Base-by-base conservation (phyloP, 2,888 invertebrate genomes). In the Zhuqinia jingwanae region DNA sequence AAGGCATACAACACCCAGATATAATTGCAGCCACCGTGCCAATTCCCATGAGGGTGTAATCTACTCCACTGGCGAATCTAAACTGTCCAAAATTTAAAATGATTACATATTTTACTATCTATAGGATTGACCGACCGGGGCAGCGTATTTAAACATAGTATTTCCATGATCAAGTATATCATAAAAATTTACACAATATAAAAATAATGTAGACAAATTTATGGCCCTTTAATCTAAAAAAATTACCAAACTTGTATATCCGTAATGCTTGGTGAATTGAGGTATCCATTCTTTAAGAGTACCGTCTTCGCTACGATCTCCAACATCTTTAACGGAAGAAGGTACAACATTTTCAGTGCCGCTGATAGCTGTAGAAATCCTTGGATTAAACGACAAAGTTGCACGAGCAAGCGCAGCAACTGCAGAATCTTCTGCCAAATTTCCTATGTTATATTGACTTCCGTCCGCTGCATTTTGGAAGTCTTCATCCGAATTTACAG, bases 1-100 rank as follows among this genome's bases (percentile, higher is more conserved):
- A 92, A 0, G 96, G 96, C 91, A 95, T 94, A 89, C 94, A 94
- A 5, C 94, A 91, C 0, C 96, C 96, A 0, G 95, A 94, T 25
- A 93, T 92, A 1, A 95, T 90, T 0, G 95, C 94, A 90, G 95
- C 92, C 27, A 95, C 70, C 73, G 95, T 89, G 30, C 94, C 95
- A 11, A 95, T 83, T 11, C 92, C 87, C 90, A 96, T 94, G 87
- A 94, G 93, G 0, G 93, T 86, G 91, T 93, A 94, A 91, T 96
- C 96, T 82, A 90, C 92, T 13, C 83, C 91, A 0, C 94, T 94
- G 15, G 96, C 94, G 92, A 95, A 96, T 91, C 95, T 94, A 91
- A 94, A 96, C 96, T 95, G 93, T 13, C 83, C 22, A 17, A 81
- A 53, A 36, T 36, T 36, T 8, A 36, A 36, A n/a, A n/a, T 45